phyloP scores from a whole-genome alignment of 37 sponge, comb jelly and placozoan species.

The Beroe forskalii region DNA sequence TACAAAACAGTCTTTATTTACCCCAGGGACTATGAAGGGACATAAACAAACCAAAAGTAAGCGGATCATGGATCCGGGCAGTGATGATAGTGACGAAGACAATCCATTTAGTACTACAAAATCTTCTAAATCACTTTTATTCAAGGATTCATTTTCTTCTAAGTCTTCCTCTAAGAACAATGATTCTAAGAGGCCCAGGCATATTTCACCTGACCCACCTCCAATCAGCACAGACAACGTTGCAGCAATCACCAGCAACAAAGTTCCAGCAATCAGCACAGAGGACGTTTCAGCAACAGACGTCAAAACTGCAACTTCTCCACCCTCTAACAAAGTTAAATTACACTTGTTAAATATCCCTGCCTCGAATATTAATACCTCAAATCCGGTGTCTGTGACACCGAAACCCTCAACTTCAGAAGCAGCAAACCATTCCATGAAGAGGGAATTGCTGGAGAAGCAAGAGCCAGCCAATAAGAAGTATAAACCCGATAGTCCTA shows the following conservation, averaged over 20 bases:
- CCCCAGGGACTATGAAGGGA: not conserved
- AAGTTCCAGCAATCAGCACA: not conserved
- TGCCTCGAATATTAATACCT: not conserved
- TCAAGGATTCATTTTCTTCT: not conserved
- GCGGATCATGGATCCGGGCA: not conserved
- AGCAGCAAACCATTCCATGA: not conserved
- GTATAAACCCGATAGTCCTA: not conserved
- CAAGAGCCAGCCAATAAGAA: not conserved
- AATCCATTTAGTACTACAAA: conserved; percentile 26
- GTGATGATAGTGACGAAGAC: conserved; percentile 26
- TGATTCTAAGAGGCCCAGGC: not conserved
- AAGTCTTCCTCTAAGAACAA: not conserved
- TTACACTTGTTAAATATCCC: too few relatives aligned
- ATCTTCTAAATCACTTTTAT: not conserved
- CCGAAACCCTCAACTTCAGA: not conserved
- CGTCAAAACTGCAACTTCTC: not conserved
- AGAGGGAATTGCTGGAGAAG: not conserved
- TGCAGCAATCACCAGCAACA: not conserved
- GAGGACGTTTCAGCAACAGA: not conserved
- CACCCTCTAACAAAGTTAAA: not conserved
- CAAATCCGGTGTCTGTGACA: not conserved
- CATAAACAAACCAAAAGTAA: not conserved
- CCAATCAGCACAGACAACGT: not conserved
- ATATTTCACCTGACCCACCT: not conserved
- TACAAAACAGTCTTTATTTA: not conserved